phyloP scores from a whole-genome alignment of 2,113 vertebrate genomes.

The Cardinalis cardinalis region DNA sequence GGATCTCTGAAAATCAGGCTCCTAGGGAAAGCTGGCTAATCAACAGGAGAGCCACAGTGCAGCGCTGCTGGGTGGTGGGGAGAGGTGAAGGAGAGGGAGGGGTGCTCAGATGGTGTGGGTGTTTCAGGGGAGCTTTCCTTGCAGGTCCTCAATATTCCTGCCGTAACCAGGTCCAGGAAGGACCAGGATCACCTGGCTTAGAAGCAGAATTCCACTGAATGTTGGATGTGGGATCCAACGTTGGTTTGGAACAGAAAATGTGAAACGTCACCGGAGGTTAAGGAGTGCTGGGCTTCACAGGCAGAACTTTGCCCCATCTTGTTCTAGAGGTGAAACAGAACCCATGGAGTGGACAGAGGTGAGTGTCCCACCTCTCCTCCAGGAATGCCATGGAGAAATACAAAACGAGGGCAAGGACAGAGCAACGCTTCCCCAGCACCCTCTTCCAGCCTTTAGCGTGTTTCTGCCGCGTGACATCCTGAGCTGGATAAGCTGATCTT shows the following conservation, averaged over 20 bases:
- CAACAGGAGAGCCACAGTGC: neutral
- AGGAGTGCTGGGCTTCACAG: rapidly evolving
- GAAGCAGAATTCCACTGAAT: neutral
- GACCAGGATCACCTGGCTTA: neutral
- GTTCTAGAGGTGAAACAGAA: neutral
- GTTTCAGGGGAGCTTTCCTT: neutral
- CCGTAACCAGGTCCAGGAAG: too few relatives aligned
- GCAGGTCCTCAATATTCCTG: neutral
- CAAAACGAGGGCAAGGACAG: neutral
- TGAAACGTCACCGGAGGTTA: rapidly evolving
- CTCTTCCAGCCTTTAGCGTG: neutral
- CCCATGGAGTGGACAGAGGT: rapidly evolving
- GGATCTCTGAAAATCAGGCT: neutral
- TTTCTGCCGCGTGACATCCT: neutral
- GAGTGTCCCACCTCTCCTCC: neutral
- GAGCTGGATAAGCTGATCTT: neutral
- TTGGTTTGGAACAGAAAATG: neutral
- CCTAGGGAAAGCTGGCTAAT: neutral
- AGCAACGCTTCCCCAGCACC: neutral
- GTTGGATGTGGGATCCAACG: rapidly evolving
- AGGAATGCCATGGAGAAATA: neutral
- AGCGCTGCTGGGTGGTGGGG: neutral
- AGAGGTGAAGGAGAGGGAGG: neutral
- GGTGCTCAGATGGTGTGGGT: neutral
- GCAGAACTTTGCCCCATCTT: neutral